A percentile compares a stretch with the other conserved stretches of the same genome.
These are phyloP conservation scores for Aurelia aurita DNA, from an alignment of 30 jellyfish, hydroid and myxozoan species.

Conservation along the genomic window DNA sequence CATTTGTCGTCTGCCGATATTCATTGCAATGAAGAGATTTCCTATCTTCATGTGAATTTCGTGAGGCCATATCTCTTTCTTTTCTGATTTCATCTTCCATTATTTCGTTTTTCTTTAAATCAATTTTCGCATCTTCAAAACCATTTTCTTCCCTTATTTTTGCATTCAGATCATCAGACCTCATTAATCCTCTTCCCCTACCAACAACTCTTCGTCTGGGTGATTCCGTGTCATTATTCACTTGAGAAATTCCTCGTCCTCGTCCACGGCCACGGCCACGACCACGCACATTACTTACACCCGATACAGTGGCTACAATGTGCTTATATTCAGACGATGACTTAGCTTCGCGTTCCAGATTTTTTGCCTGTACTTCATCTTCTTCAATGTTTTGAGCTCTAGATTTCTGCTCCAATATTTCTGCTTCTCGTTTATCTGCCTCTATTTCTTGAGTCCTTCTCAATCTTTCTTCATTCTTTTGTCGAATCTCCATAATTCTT, in stretches of 20 bases:
- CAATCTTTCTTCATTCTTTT: constrained; percentile 21
- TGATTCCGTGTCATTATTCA: background rate
- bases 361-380: background rate
- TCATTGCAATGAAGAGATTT: too few relatives aligned
- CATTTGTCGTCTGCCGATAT: background rate
- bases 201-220: background rate
- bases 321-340: too few relatives aligned
- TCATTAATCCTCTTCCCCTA: background rate
- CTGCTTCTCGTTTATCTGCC: constrained; percentile 3
- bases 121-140: too few relatives aligned
- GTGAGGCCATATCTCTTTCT: too few relatives aligned
- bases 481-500: constrained; percentile 5
- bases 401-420: too few relatives aligned
- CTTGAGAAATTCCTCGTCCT: background rate
- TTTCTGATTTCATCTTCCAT: too few relatives aligned
- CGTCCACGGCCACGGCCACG: constrained; percentile 58
- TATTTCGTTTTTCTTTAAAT: too few relatives aligned
- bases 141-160: too few relatives aligned
- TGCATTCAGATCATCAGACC: background rate
- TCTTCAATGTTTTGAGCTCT: constrained; percentile 17
- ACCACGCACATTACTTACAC: background rate
- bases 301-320: too few relatives aligned
- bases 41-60: too few relatives aligned
- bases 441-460: constrained; percentile 20
- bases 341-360: too few relatives aligned